Evolutionary conservation across 2,888 invertebrate genomes (phyloP), one percentile per base, ranked within the genome.

Genomic region (Troides aeacus): DNA sequence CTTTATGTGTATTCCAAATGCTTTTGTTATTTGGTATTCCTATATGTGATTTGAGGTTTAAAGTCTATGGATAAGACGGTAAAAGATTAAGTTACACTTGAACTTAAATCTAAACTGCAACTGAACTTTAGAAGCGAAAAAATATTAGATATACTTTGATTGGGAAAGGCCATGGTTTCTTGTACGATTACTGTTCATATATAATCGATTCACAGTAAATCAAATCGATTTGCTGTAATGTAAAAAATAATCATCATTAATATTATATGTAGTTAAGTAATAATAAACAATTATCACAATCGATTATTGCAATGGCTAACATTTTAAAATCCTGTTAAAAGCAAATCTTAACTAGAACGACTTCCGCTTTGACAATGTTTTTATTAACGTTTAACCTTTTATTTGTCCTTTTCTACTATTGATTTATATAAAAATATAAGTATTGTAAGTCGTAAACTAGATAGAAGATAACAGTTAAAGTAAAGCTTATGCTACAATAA

Each of bases 1-100:
- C 74, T 79, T 81, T 78, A 82, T 83, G 79, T 72, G 75, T 81
- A 76, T 70, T 75, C 78, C 80, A 79, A 81, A 83, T 82, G 81
- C 74, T 81, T 73, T 75, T 61, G 64, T 62, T 75, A 62, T 66
- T 66, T 64, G 56, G 23, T 46, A 53, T 69, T 39, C 42, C 36
- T 30, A 53, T 18, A 58, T 36, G 23, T 68, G 30, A 64, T 68
- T 67, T 64, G 50, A 69, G 15, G 66, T 39, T 66, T 21, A 36
- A 62, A 59, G 10, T 24, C 36, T 23, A 39, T 58, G 59, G 71
- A 69, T 72, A 72, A 70, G 75, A 72, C 59, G 72, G 67, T 69
- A 30, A 68, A 53, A 53, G 50, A 12, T 15, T 50, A 39, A 39
- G 39, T 39, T 39, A 39, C 39, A 39, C 39, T 39, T 39, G 10